Conservation (phyloP, 2,797 vertebrate genomes). For the Onychomys arenicola region DNA sequence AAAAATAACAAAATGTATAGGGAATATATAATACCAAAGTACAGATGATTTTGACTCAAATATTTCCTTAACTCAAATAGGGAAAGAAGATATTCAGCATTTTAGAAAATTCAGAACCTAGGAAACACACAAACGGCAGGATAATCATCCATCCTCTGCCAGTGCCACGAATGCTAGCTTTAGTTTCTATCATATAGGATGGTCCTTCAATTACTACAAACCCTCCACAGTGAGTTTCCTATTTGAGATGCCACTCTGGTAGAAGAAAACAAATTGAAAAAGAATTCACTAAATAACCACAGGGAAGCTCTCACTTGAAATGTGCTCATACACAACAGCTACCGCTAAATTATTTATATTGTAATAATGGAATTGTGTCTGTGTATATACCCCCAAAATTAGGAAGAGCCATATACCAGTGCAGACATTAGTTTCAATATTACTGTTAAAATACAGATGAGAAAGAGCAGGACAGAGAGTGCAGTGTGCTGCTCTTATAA, state of each 20-base stretch:
- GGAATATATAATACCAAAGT: not conserved
- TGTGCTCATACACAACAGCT: not conserved
- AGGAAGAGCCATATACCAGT: not conserved
- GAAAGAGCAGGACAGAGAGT: not conserved
- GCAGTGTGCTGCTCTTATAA: not conserved
- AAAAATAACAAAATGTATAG: not conserved
- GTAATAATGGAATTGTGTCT: conserved; percentile 3
- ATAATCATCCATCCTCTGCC: not conserved
- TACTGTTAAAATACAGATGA: not conserved
- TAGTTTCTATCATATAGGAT: not conserved
- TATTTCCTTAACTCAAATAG: not conserved
- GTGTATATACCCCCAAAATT: not conserved
- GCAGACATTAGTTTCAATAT: not conserved
- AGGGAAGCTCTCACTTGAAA: not conserved
- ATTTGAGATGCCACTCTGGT: no score
- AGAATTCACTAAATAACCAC: not conserved
- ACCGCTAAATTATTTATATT: not conserved
- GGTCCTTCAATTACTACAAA: not conserved
- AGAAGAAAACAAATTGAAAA: conserved; percentile 15
- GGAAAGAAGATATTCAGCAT: not conserved
- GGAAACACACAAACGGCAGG: no score
- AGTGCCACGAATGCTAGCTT: not conserved
- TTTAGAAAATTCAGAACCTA: not conserved
- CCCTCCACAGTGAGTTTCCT: not conserved
- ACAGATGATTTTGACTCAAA: not conserved